Evolutionary conservation across 2,113 vertebrate species (phyloP).

Genomic region (Hepsetus odoe): DNA sequence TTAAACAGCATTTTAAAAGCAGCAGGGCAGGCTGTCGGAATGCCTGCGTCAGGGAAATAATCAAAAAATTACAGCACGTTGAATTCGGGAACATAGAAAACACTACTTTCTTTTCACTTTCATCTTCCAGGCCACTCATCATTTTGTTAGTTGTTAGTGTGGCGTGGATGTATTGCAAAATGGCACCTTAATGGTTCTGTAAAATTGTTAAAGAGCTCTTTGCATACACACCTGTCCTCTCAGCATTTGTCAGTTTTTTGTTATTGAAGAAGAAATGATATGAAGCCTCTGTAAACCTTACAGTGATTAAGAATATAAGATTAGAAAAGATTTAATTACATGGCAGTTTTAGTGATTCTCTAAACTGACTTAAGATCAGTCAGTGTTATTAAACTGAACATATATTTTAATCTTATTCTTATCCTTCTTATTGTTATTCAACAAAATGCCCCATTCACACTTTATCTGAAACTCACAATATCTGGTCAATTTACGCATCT

Average conservation of each 20-base stretch:
- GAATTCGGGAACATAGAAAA: conserved; percentile 28
- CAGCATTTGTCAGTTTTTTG: conserved; percentile 40
- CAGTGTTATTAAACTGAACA: no score
- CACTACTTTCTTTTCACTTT: conserved; percentile 36
- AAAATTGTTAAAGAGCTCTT: conserved; percentile 31
- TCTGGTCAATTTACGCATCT: conserved; percentile 38
- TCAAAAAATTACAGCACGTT: conserved; percentile 36
- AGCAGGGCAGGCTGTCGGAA: conserved; percentile 65
- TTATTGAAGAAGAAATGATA: conserved; percentile 38
- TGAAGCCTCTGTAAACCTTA: conserved; percentile 11
- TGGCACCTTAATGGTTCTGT: conserved; percentile 31
- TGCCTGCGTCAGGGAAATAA: conserved; percentile 45
- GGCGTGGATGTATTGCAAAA: conserved; percentile 41
- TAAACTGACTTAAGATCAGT: no score
- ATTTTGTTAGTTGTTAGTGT: conserved; percentile 50
- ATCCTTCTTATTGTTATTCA: no score
- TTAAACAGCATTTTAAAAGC: conserved; percentile 91
- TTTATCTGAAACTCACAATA: no score
- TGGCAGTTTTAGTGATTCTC: neutral
- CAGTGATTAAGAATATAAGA: conserved; percentile 21
- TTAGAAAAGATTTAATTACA: neutral
- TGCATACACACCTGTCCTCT: conserved; percentile 34
- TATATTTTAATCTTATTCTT: no score
- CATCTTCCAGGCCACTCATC: conserved; percentile 44
- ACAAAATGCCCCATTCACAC: no score